Conservation (phyloP, 2,113 vertebrate species). For the Grammomys surdaster region DNA sequence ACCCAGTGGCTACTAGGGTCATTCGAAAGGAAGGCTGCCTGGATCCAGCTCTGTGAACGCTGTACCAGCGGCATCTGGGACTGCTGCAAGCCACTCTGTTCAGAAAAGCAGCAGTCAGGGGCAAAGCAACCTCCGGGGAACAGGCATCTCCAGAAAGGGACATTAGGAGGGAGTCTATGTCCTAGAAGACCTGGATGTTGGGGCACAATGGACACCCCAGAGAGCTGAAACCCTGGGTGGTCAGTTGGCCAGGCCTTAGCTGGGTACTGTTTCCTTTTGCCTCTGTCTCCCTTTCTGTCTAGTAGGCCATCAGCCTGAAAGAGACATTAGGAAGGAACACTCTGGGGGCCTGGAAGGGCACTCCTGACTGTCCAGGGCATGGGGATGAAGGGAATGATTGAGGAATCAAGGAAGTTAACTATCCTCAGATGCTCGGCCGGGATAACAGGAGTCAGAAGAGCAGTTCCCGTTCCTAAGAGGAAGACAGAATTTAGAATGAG, state of each 20-base stretch:
- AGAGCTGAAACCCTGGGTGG: background rate
- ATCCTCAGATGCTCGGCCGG: background rate
- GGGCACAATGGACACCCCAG: accelerated
- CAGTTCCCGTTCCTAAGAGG: background rate
- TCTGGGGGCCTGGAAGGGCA: background rate
- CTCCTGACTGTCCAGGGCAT: background rate
- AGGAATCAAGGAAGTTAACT: background rate
- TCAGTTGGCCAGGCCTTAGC: background rate
- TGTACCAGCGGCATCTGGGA: background rate
- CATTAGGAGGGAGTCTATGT: background rate
- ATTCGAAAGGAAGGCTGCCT: background rate
- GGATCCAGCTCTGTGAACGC: background rate
- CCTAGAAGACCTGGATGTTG: background rate
- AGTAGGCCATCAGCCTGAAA: background rate
- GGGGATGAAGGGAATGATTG: accelerated
- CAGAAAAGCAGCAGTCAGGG: background rate
- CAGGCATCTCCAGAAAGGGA: background rate
- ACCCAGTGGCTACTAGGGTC: background rate
- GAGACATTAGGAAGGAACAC: background rate
- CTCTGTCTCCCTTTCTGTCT: background rate
- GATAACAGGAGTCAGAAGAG: background rate
- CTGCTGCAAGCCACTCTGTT: background rate
- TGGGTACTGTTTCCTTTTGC: background rate
- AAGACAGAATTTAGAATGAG: background rate
- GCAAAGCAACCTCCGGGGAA: accelerated